Percentiles rank a stretch among this genome's conserved stretches.
Conservation (phyloP, 2,797 vertebrate species). For the Danio choprae region DNA sequence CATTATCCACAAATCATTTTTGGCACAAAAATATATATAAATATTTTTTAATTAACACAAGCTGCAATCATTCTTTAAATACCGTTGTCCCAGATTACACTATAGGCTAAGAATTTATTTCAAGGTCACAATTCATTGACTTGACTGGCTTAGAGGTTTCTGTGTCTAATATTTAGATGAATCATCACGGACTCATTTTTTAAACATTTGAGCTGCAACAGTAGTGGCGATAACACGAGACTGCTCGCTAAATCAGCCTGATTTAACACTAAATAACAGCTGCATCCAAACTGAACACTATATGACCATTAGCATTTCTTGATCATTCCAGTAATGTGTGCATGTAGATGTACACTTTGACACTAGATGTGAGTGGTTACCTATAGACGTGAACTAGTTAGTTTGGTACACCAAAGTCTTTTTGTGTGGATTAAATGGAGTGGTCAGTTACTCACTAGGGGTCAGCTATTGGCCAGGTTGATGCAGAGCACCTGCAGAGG, state of each 20-base stretch:
- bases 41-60: neutral
- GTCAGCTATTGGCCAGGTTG: neutral
- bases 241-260: neutral
- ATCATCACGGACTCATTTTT: neutral
- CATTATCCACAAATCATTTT: neutral
- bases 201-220: slow-evolving; percentile 17
- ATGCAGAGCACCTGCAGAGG: slow-evolving; percentile 40
- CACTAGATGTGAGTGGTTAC: neutral
- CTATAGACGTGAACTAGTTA: neutral
- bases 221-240: neutral
- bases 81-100: slow-evolving; percentile 20
- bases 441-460: neutral
- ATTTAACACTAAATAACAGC: slow-evolving; percentile 13
- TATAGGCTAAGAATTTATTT: neutral
- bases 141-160: neutral
- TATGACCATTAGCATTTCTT: neutral
- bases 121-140: neutral
- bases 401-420: neutral
- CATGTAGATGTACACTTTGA: neutral
- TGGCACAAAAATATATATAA: no score
- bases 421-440: slow-evolving; percentile 12
- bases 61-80: neutral
- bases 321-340: slow-evolving; percentile 16
- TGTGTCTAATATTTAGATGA: slow-evolving; percentile 10
- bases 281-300: slow-evolving; percentile 8